Evolutionary conservation across 2,797 vertebrate genomes (phyloP).

Genomic region (Stomatorhinus walkeri): DNA sequence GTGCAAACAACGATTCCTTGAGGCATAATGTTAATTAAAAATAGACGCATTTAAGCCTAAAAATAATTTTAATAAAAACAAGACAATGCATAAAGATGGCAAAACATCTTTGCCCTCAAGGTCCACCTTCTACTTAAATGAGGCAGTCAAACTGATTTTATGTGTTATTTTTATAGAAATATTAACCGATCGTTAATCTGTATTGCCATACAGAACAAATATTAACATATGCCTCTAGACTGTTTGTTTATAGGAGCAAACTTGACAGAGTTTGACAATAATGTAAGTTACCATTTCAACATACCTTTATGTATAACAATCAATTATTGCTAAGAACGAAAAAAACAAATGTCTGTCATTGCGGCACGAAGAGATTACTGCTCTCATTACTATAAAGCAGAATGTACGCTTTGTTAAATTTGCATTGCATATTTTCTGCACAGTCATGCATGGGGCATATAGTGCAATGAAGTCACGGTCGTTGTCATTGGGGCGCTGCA

Average conservation of each 20-base stretch:
- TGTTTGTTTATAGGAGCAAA: background rate
- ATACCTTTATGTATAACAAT: background rate
- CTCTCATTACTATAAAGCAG: background rate
- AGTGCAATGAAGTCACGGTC: background rate
- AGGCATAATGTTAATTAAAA: background rate
- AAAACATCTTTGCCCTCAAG: background rate
- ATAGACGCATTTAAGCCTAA: background rate
- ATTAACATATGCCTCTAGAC: background rate
- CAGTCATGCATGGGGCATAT: background rate
- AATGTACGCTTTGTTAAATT: background rate
- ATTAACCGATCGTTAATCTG: background rate
- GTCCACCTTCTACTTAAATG: background rate
- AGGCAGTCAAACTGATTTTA: background rate
- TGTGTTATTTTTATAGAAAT: background rate
- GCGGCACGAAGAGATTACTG: background rate
- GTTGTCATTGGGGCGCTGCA: background rate
- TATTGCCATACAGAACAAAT: background rate
- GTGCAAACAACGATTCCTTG: background rate
- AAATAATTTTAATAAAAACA: background rate
- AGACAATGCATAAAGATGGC: background rate
- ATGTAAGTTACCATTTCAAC: background rate
- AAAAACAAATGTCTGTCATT: background rate
- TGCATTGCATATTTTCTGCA: background rate
- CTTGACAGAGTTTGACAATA: background rate
- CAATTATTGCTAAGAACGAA: background rate